phyloP scores from a whole-genome alignment of 2,797 vertebrate genomes.

The Leucoraja ocellata region DNA sequence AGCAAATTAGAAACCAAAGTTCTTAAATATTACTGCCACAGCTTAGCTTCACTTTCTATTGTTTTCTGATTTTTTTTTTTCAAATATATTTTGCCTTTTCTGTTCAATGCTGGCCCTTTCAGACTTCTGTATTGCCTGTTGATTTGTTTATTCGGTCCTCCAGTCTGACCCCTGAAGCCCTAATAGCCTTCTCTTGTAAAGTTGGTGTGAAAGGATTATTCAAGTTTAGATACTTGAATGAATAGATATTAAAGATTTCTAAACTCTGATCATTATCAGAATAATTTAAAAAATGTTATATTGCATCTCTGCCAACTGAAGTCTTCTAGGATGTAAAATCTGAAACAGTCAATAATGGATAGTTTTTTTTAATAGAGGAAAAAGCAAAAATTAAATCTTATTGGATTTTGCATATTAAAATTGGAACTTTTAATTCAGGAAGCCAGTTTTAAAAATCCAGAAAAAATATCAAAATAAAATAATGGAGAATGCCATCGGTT shows the following conservation, averaged over 20 bases:
- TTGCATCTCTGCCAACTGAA: conserved; percentile 30
- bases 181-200: background rate
- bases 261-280: background rate
- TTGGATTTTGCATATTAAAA: background rate
- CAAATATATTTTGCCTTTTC: conserved; percentile 14
- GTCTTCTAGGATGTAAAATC: background rate
- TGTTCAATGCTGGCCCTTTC: conserved; percentile 3
- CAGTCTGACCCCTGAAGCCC: conserved; percentile 21
- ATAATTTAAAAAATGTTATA: background rate
- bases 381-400: background rate
- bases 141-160: background rate
- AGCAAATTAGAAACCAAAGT: conserved; percentile 36
- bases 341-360: background rate
- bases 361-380: background rate
- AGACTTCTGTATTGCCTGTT: conserved; percentile 6
- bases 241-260: background rate
- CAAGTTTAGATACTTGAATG: conserved; percentile 6
- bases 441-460: background rate
- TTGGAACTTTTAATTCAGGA: background rate
- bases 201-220: background rate
- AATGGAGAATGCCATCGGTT: background rate
- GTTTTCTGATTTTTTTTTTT: conserved; percentile 26
- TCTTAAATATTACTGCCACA: conserved; percentile 6
- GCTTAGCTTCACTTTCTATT: conserved; percentile 34
- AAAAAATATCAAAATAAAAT: background rate